Base-by-base conservation (phyloP, 2,797 vertebrate genomes). In the Rhinophrynus dorsalis region DNA sequence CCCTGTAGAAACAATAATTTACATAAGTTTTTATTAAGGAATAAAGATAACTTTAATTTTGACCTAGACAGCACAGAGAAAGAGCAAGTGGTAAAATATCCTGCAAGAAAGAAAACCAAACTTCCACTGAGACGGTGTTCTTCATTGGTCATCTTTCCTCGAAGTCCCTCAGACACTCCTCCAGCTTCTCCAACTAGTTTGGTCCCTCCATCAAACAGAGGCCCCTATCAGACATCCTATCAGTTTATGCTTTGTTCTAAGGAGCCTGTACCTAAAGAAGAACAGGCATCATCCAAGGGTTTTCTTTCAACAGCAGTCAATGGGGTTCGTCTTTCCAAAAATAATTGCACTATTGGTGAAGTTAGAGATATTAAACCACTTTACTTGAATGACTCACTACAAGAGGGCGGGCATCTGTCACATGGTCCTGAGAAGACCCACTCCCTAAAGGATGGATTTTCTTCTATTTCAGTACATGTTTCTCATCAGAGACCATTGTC, bases 101-200 rank as follows among this genome's bases (percentile, higher is more conserved):
- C 85, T 6, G 78, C 48, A 50, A 86, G 82, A 76, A 81, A 79
- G 68, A 91, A 88, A 69, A 78, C 85, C 2, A 92, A 87, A 82
- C 83, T 89, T 65, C 94, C 95, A 0, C 80, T 97, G 37, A 91
- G 94, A 63, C 94, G 95, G 15, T 99, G 95, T 80, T 97, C 96
- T 0, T 99, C 97, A 0, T 82, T 99, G 81, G 93, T 99, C 56
- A 93, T 99, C 77, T 97, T 97, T 67, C 94, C 96, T 11, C 88
- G 90, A 80, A 98, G 94, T 76, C 94, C 93, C 67, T 94, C 93
- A 26, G 89, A 76, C 74, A 96, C 94, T 3, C 96, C 95, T 8
- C 95, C 96, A 13, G 82, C 91, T 33, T 96, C 95, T 48, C 96
- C 95, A 0, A 87, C 92, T 37, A 87, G 79, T 75, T 82, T 88